Percentiles rank a stretch among this genome's conserved stretches.
phyloP scores from a whole-genome alignment of 2,113 vertebrate genomes.

The Cyprinodon tularosa region DNA sequence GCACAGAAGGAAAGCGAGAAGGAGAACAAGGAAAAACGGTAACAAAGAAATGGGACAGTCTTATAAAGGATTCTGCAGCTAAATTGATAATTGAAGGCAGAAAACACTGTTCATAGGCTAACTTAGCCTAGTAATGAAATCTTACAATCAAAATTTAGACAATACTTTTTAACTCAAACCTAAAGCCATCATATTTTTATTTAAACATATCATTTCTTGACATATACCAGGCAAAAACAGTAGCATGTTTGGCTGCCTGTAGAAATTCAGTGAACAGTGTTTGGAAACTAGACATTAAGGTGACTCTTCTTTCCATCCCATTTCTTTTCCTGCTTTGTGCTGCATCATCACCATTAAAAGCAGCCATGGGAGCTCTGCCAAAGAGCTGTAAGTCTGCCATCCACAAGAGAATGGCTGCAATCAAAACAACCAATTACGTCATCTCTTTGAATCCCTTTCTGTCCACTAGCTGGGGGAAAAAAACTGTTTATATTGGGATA shows the following conservation, averaged over 20 bases:
- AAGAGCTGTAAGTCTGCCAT: constrained; percentile 62
- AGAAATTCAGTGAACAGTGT: not conserved
- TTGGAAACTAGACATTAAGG: constrained; percentile 16
- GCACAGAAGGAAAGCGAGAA: constrained; percentile 37
- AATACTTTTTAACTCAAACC: not conserved
- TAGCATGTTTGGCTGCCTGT: too few relatives aligned
- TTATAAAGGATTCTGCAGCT: not conserved
- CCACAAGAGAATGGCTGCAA: constrained; percentile 58
- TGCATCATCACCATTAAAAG: constrained; percentile 70
- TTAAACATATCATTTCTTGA: not conserved
- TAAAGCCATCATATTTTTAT: not conserved
- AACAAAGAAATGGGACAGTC: constrained; percentile 29
- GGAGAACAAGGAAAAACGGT: constrained; percentile 58
- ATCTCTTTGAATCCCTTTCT: constrained; percentile 34
- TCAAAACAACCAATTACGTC: constrained; percentile 63
- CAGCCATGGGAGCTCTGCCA: constrained; percentile 66
- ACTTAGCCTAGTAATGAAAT: not conserved
- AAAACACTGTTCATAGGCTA: constrained; percentile 7
- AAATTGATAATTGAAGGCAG: constrained; percentile 1
- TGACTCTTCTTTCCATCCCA: constrained; percentile 3
- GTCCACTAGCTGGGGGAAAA: constrained; percentile 14
- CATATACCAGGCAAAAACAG: too few relatives aligned
- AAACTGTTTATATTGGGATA: constrained; percentile 23
- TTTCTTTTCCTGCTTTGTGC: constrained; percentile 55
- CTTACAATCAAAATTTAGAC: not conserved